Evolutionary conservation across 1,140 invertebrate genomes (phyloP), one percentile per base, ranked within the genome.

Genomic region (Homarus americanus): DNA sequence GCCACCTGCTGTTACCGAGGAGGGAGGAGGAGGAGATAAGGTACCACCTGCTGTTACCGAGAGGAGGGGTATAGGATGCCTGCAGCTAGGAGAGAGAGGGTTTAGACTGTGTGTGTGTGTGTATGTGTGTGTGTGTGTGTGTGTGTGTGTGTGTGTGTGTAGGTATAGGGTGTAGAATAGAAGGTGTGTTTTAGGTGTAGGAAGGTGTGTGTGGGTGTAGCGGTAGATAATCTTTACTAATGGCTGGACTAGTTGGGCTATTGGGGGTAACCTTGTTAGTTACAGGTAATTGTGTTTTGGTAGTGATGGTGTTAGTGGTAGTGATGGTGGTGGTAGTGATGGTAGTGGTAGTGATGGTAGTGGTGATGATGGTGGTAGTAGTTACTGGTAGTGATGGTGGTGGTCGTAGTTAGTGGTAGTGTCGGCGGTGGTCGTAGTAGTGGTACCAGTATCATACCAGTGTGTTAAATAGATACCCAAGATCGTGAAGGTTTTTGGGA

Each of bases 231-330:
- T 58, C 53, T 24, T 58, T 58, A 24, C n/a, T 32, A 69, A 69
- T 69, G n/a, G 63, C 28, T 32, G 63, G 63, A 69, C 10, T 69
- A 69, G 63, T 9, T 24, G 63, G 28, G 32, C 28, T 28, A 32
- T 4, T 69, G 63, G 63, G n/a, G n/a, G n/a, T 69, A 69, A 69
- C 63, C 4, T 69, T 12, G 63, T 69, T 69, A 69, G 63, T 69
- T 69, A 69, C 63, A 32, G 28, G 63, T 69, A 69, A 69, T 69
- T 69, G n/a, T 32, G 32, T 69, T 69, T 17, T 32, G 63, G 63
- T 32, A 32, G 63, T 69, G 63, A 12, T 49, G 44, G 44, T 7
- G 44, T 5, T 49, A 49, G 44, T 7, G 44, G 44, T 49, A 15
- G 24, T 69, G 63, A 66, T 28, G 4, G 58, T 24, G 58, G 12